Evolutionary conservation across 1,140 invertebrate species (phyloP).

Genomic region (Bombus sibiricus): DNA sequence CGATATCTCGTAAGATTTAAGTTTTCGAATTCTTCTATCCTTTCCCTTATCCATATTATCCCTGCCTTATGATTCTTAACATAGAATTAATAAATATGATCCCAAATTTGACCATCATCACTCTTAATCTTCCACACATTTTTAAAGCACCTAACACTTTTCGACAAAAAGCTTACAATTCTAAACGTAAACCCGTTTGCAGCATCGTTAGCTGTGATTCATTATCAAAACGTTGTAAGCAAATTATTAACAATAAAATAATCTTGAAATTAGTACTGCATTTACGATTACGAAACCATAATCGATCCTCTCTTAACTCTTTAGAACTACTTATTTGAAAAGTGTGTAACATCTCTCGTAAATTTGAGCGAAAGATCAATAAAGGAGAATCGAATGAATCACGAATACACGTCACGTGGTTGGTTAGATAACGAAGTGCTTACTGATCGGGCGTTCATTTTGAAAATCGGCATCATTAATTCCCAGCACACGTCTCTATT

Average conservation of each 20-base stretch:
- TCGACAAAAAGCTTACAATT: background rate
- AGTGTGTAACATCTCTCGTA: no score
- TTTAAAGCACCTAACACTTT: no score
- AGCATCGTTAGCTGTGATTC: background rate
- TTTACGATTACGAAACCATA: no score
- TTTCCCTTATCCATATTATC: background rate
- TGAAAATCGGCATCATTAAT: slow-evolving; percentile 54
- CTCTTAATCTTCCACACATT: accelerated
- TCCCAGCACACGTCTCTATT: slow-evolving; percentile 51
- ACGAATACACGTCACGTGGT: slow-evolving; percentile 30
- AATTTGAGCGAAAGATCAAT: background rate
- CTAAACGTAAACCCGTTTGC: background rate
- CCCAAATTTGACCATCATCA: background rate
- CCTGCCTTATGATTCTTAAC: background rate
- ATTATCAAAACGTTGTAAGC: background rate
- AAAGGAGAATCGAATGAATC: slow-evolving; percentile 18
- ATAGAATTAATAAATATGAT: background rate
- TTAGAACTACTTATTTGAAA: background rate
- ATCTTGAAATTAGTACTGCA: background rate
- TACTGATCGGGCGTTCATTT: slow-evolving; percentile 30
- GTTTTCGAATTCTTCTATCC: background rate
- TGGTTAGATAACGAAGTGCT: slow-evolving; percentile 46
- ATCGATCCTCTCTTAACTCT: background rate
- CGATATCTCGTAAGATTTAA: no score
- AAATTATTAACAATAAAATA: background rate